These are phyloP conservation scores for Tryphoninae sp. DNA, from an alignment of 2,888 invertebrate species.

Conservation along the genomic window DNA sequence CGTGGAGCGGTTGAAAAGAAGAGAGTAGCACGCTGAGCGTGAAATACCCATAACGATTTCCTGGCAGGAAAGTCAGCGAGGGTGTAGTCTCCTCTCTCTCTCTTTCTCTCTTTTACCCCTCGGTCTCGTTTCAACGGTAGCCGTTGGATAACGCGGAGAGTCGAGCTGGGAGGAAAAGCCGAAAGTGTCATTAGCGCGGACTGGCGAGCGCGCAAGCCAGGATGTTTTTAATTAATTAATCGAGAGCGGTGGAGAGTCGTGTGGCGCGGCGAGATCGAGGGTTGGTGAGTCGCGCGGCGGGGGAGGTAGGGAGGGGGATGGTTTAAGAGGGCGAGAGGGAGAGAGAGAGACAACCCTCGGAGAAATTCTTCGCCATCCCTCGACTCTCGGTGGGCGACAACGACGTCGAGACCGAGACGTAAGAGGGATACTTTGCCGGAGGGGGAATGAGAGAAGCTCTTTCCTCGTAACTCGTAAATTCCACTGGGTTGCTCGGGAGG, in stretches of 20 bases:
- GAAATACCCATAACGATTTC: slow-evolving; percentile 60
- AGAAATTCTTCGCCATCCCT: slow-evolving; percentile 26
- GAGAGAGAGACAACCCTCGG: slow-evolving; percentile 40
- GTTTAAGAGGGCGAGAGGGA: slow-evolving; percentile 14
- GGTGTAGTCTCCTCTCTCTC: neutral
- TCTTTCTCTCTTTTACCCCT: neutral
- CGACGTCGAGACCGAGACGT: slow-evolving; percentile 42
- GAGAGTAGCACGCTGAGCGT: slow-evolving; percentile 41
- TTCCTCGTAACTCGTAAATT: slow-evolving; percentile 69
- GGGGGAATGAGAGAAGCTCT: slow-evolving; percentile 58
- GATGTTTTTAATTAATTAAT: slow-evolving; percentile 77
- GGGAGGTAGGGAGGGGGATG: neutral
- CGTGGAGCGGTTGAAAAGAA: slow-evolving; percentile 25
- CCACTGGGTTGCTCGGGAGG: slow-evolving; percentile 53
- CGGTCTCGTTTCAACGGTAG: neutral
- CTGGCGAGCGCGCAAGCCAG: slow-evolving; percentile 53
- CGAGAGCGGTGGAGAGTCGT: slow-evolving; percentile 63
- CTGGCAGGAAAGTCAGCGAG: slow-evolving; percentile 48
- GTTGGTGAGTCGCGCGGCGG: too few species aligned
- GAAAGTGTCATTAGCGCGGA: slow-evolving; percentile 68
- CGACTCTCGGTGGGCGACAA: slow-evolving; percentile 39
- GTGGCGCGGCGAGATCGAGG: neutral
- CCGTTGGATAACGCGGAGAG: neutral
- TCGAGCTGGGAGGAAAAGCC: slow-evolving; percentile 54
- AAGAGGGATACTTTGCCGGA: slow-evolving; percentile 47